Evolutionary conservation across 2,888 invertebrate species (phyloP).

Genomic region (Chouioia cunea): DNA sequence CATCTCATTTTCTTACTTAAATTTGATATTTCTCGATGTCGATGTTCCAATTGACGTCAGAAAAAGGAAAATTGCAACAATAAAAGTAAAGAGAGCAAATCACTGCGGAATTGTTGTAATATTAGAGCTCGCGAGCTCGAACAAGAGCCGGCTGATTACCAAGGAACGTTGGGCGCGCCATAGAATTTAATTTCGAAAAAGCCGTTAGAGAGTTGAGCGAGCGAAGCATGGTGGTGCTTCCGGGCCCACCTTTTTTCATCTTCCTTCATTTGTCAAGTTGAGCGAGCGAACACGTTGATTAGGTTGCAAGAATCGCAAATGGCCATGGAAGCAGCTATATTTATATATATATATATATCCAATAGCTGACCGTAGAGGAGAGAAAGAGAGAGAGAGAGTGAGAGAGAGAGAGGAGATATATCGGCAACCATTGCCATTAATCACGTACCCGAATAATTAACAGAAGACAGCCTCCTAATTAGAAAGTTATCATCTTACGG

Average conservation of each 20-base stretch:
- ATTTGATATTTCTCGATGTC: no score
- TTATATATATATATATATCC: no score
- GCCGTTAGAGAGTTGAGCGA: constrained; percentile 15
- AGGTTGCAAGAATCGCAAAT: constrained; percentile 34
- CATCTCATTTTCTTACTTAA: no score
- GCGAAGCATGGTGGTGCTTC: not conserved
- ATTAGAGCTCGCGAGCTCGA: not conserved
- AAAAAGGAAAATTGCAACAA: no score
- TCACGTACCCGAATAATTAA: constrained; percentile 62
- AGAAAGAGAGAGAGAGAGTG: constrained; percentile 43
- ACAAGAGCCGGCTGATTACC: constrained; percentile 21
- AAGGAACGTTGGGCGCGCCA: not conserved
- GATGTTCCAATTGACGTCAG: no score
- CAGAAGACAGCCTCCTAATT: constrained; percentile 61
- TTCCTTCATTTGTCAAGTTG: constrained; percentile 56
- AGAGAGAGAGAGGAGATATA: constrained; percentile 47
- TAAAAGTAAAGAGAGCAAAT: no score
- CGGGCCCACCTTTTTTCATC: constrained; percentile 38
- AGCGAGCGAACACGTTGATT: constrained; percentile 57
- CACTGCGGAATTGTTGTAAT: constrained; percentile 17
- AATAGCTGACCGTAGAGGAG: constrained; percentile 32
- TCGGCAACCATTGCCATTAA: constrained; percentile 57
- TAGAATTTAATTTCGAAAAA: constrained; percentile 38
- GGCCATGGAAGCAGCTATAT: no score
- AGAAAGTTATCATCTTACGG: constrained; percentile 60